These are phyloP conservation scores for Phaetusa simplex DNA, from an alignment of 2,113 vertebrate species.

Conservation along the genomic window DNA sequence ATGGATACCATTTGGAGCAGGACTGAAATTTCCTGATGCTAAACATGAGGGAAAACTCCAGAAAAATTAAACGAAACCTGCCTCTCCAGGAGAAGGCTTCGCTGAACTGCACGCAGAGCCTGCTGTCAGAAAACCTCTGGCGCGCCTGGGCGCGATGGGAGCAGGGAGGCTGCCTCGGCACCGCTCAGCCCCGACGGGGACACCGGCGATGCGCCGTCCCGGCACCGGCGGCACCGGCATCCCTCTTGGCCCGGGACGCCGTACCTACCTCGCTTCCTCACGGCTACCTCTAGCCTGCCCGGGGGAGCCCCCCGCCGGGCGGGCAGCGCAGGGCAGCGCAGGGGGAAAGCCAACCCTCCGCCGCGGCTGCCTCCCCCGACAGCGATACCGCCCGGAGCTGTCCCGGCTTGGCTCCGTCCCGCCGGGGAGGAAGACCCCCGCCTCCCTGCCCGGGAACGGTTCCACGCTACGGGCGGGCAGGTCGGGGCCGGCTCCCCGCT, in stretches of 20 bases:
- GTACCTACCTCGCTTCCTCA: neutral
- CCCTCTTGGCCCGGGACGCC: too few relatives aligned
- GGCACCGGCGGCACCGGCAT: neutral
- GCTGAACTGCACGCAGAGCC: neutral
- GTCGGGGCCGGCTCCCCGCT: neutral
- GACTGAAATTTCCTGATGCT: neutral
- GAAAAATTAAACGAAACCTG: neutral
- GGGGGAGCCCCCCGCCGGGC: neutral
- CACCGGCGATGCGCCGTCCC: neutral
- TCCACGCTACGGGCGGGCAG: too few relatives aligned
- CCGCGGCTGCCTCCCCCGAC: neutral
- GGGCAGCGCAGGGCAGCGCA: neutral
- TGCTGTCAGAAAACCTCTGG: neutral
- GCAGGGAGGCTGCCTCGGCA: neutral
- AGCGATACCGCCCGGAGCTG: neutral
- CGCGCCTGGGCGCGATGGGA: neutral
- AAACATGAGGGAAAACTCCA: neutral
- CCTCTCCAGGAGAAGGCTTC: neutral
- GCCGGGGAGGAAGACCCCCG: neutral
- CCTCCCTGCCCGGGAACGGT: too few relatives aligned
- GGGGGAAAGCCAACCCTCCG: neutral
- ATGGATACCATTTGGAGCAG: constrained; percentile 1
- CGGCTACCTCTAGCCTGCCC: neutral
- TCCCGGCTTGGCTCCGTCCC: neutral
- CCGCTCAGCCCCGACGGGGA: neutral